Evolutionary conservation across 2,888 invertebrate genomes (phyloP), one percentile per base, ranked within the genome.

Genomic region (Anagyrus pseudococci): DNA sequence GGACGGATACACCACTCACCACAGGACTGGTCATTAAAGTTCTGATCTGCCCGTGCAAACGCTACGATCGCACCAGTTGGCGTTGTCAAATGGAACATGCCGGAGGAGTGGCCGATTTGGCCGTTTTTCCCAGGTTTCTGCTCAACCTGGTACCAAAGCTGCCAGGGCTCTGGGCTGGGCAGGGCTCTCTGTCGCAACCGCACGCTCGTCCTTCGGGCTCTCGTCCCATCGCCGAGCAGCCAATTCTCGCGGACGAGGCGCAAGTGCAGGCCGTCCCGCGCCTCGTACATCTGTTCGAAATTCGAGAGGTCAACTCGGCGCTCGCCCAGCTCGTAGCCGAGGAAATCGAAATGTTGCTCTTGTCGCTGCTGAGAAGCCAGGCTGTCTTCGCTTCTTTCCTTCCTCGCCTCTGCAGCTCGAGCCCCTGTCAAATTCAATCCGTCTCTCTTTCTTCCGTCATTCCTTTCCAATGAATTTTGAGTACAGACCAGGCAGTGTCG

Each of bases 271-370:
- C 74, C 75, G 58, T 77, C 78, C 3, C 57, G 46, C 1, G 77
- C 74, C 17, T 60, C 52, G 58, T 77, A 76, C 19, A 58, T 69
- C 19, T 71, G 68, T n/a, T 48, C 67, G 1, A 54, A 43, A 52
- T 69, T 69, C 50, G 69, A 69, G 8, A 76, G 62, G 53, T 79
- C 75, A 33, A 78, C 68, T 41, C 74, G 67, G 2, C 70, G 71
- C 13, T 20, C 66, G 13, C 75, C 77, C 3, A 80, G 68, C 64
- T 79, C 75, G 49, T 78, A 80, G 10, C 75, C 79, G 13, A 74
- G 44, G 58, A 78, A 77, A 54, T 72, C 70, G 26, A 66, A 68
- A 0, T n/a, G n/a, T n/a, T n/a, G n/a, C 2, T 43, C 33, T 64
- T 22, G 17, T 23, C 40, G 44, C 43, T 65, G 37, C 61, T 20